Base-by-base conservation (phyloP, 2,113 vertebrate genomes). In the Rattus norvegicus region DNA sequence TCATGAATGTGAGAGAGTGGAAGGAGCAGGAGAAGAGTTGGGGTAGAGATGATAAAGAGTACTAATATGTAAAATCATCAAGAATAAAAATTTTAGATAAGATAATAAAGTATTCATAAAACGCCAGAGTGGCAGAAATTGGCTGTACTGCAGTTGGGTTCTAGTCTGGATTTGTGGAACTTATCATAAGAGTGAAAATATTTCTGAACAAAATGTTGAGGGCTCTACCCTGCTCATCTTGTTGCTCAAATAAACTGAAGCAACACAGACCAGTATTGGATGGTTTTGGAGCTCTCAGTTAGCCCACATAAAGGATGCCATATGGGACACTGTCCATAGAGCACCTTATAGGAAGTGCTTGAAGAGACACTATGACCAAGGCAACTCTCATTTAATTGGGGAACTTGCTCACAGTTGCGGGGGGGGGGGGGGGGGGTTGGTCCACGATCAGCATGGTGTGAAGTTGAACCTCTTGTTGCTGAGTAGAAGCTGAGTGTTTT, bases 121-220 rank as follows among this genome's bases (percentile, higher is more conserved):
- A 54, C 36, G 5, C 9, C 19, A 14, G 77, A 54, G 49, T 80
- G 30, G 49, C 17, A 20, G 30, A 80, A 80, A 5, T 14, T 24
- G 33, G 54, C 52, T 13, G 20, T 28, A 56, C 10, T 24, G 20
- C 22, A 83, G 11, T 11, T 39, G 3, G 10, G 14, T 61, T 83
- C 80, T 16, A 4, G 24, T 26, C 80, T 39, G 54, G 20, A 83
- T 20, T 24, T 5, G 5, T 56, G 54, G 33, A 12, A 7, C 33
- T 81, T 59, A 36, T 80, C 80, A 59, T 73, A 43, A 84, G 93
- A 77, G 26, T 12, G 69, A 93, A 63, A 36, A 79, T 26, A 94
- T 87, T 89, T 93, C 84, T 12, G 95, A 88, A 24, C 43, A 92
- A 92, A 95, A 17, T 81, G 43, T 73, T 92, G 54, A 84, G 90